Evolutionary conservation across 2,888 invertebrate species (phyloP).

Genomic region (Mactromeris polynyma): DNA sequence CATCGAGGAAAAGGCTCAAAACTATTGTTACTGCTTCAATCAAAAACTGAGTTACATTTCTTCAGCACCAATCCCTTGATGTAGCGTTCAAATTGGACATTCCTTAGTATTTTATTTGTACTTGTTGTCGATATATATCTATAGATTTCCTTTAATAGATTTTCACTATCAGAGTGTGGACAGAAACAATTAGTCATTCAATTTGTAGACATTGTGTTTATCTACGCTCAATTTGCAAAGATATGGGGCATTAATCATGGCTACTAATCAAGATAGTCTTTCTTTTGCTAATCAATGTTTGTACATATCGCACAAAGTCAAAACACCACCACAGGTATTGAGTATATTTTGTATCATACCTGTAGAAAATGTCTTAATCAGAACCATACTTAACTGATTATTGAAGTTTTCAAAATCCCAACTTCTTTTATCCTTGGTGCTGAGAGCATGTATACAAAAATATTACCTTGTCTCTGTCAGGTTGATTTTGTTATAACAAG

Average conservation of each 20-base stretch:
- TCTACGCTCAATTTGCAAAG: constrained; percentile 1
- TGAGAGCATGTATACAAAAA: no score
- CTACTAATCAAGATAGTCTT: neutral
- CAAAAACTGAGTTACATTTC: no score
- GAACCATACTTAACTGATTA: no score
- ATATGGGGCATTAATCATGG: constrained; percentile 7
- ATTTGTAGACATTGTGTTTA: neutral
- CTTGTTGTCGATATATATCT: neutral
- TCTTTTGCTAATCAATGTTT: neutral
- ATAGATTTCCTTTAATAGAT: constrained; percentile 16
- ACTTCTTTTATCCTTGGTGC: no score
- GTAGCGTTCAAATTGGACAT: neutral
- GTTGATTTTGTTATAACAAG: no score
- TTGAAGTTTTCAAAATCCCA: no score
- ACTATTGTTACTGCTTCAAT: no score
- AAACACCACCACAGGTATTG: neutral
- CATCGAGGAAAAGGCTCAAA: no score
- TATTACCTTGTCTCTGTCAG: no score
- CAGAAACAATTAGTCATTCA: constrained; percentile 2
- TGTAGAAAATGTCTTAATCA: neutral
- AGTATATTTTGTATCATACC: neutral
- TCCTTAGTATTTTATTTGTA: constrained; percentile 7
- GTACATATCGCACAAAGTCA: neutral
- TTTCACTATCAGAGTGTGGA: neutral
- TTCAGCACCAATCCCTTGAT: neutral